Evolutionary conservation across 2,113 vertebrate genomes (phyloP).

Genomic region (Leptobrachium leishanense): DNA sequence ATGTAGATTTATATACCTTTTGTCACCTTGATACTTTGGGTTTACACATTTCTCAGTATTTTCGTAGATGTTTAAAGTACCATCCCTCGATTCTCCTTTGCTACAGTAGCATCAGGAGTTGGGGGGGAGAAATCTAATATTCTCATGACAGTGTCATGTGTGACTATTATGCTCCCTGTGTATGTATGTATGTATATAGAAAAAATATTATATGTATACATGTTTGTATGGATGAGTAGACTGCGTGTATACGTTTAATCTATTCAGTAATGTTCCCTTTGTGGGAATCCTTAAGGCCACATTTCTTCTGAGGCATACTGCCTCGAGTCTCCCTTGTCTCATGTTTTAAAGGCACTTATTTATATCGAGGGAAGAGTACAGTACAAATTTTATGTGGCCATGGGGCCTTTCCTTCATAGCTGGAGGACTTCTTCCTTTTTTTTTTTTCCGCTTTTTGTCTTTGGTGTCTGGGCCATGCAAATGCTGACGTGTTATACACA

Average conservation of each 20-base stretch:
- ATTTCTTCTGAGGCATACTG: not conserved
- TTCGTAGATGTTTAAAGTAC: not conserved
- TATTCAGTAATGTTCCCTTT: not conserved
- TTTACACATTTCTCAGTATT: slow-evolving; percentile 12
- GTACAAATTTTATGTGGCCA: not conserved
- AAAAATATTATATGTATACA: not conserved
- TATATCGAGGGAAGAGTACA: not conserved
- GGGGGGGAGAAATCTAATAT: slow-evolving; percentile 42
- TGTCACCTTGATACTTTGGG: not conserved
- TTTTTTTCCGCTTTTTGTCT: too few species aligned
- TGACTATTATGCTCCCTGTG: slow-evolving; percentile 71
- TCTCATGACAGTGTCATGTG: slow-evolving; percentile 84
- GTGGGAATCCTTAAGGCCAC: not conserved
- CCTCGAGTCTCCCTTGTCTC: not conserved
- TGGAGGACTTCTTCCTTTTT: too few species aligned
- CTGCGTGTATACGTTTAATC: not conserved
- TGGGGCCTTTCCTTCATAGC: too few species aligned
- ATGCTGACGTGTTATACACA: too few species aligned
- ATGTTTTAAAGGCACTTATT: not conserved
- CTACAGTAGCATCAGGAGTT: slow-evolving; percentile 50
- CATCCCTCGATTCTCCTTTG: not conserved
- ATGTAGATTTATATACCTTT: not conserved
- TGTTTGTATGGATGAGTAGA: not conserved
- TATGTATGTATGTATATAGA: slow-evolving; percentile 20
- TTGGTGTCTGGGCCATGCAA: too few species aligned